Percentiles rank a stretch among this genome's conserved stretches.
phyloP scores from a whole-genome alignment of 2,888 invertebrate species.

The Acronicta psi region DNA sequence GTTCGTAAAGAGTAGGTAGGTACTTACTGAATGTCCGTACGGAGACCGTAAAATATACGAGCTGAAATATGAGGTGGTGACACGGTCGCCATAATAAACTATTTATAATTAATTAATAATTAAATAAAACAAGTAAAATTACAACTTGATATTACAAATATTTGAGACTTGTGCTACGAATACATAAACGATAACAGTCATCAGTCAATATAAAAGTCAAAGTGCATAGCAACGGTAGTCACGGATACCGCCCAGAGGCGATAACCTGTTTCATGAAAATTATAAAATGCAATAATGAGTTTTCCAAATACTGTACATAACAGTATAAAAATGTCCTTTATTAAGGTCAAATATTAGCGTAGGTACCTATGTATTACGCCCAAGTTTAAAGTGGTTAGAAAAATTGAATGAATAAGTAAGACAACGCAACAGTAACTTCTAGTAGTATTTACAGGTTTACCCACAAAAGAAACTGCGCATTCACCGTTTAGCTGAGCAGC shows the following conservation, averaged over 20 bases:
- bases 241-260: conserved; percentile 34
- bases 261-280: neutral
- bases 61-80: conserved; percentile 88
- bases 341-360: too few species aligned
- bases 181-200: conserved; percentile 6
- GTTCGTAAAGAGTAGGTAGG: too few species aligned
- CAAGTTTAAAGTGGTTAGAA: too few species aligned
- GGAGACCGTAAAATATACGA: conserved; percentile 90
- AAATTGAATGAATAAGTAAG: neutral
- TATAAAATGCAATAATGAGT: neutral
- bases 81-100: conserved; percentile 68
- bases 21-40: conserved; percentile 89
- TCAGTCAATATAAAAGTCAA: too few species aligned
- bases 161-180: conserved; percentile 22
- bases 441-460: conserved; percentile 22
- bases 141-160: conserved; percentile 33
- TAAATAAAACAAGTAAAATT: conserved; percentile 53
- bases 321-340: too few species aligned
- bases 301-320: too few species aligned
- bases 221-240: conserved; percentile 35
- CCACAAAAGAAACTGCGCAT: conserved; percentile 62
- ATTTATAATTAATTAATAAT: conserved; percentile 23
- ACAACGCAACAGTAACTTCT: neutral
- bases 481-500: conserved; percentile 63
- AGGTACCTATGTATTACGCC: too few species aligned